These are phyloP conservation scores for Mallotus villosus DNA, from an alignment of 2,797 vertebrate genomes.

Conservation along the genomic window DNA sequence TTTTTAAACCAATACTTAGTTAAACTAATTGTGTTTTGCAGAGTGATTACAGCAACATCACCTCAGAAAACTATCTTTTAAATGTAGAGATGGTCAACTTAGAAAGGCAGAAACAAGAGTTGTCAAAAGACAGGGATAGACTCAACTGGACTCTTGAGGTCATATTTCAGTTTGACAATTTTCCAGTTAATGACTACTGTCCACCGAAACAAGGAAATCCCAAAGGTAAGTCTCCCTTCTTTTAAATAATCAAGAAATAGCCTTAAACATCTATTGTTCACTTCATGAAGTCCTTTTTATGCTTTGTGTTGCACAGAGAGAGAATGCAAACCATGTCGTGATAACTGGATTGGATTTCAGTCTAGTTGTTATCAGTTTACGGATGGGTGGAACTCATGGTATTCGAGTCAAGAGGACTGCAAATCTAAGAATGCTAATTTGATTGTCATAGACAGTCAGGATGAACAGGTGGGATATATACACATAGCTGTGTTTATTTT, in stretches of 20 bases:
- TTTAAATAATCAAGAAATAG: background rate
- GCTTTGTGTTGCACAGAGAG: constrained; percentile 36
- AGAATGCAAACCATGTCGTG: constrained; percentile 60
- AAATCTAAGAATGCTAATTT: constrained; percentile 8
- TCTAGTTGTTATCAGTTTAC: constrained; percentile 64
- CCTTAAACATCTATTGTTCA: background rate
- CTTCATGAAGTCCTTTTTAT: background rate
- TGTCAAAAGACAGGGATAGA: constrained; percentile 42
- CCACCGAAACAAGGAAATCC: constrained; percentile 39
- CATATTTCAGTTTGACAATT: constrained; percentile 38
- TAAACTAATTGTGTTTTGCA: constrained; percentile 12
- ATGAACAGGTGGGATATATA: constrained; percentile 63
- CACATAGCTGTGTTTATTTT: too few relatives aligned
- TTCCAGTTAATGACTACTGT: constrained; percentile 45
- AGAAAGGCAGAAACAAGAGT: constrained; percentile 23
- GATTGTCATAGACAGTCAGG: constrained; percentile 52
- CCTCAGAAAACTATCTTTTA: constrained; percentile 34
- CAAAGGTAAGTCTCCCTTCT: background rate
- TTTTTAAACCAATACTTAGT: constrained; percentile 11
- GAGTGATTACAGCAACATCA: constrained; percentile 9
- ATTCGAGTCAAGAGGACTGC: constrained; percentile 12
- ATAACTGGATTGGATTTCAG: constrained; percentile 58
- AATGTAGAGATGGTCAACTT: constrained; percentile 18
- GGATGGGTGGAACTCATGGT: background rate
- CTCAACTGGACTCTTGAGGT: constrained; percentile 56